A percentile compares a stretch with the other conserved stretches of the same genome.
Evolutionary conservation across 2,113 vertebrate genomes (phyloP).

Genomic region (Rhegmatorhina hoffmannsi): DNA sequence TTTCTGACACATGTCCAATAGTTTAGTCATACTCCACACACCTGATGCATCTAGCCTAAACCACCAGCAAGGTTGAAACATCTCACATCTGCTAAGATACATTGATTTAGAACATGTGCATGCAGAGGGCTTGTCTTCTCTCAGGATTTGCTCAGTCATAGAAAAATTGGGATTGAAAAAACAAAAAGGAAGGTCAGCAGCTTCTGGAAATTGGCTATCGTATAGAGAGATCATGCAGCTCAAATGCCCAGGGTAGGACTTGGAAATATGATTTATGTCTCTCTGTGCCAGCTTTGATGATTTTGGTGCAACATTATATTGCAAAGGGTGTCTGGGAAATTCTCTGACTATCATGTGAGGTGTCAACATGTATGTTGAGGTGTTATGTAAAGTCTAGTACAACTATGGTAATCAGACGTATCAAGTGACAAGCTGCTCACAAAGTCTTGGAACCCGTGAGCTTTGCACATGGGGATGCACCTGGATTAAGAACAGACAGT

Average conservation of each 20-base stretch:
- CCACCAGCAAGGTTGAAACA: background rate
- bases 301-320: constrained; percentile 61
- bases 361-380: constrained; percentile 70
- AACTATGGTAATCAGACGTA: constrained; percentile 55
- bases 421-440: constrained; percentile 66
- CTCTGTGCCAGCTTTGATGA: constrained; percentile 45
- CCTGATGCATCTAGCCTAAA: background rate
- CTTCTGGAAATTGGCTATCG: background rate
- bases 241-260: background rate
- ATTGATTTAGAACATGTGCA: background rate
- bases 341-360: constrained; percentile 69
- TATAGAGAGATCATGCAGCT: background rate
- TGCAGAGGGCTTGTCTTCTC: background rate
- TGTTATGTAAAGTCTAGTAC: constrained; percentile 71
- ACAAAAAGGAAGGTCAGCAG: background rate
- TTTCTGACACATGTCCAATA: background rate
- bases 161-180: background rate
- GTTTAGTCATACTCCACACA: background rate
- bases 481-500: constrained; percentile 36
- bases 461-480: constrained; percentile 29
- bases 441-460: constrained; percentile 54
- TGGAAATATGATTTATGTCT: constrained; percentile 30
- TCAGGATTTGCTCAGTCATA: background rate
- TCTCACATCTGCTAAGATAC: background rate
- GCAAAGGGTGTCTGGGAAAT: constrained; percentile 62